phyloP scores from a whole-genome alignment of 2,888 invertebrate species.

The Metacarcinus magister region DNA sequence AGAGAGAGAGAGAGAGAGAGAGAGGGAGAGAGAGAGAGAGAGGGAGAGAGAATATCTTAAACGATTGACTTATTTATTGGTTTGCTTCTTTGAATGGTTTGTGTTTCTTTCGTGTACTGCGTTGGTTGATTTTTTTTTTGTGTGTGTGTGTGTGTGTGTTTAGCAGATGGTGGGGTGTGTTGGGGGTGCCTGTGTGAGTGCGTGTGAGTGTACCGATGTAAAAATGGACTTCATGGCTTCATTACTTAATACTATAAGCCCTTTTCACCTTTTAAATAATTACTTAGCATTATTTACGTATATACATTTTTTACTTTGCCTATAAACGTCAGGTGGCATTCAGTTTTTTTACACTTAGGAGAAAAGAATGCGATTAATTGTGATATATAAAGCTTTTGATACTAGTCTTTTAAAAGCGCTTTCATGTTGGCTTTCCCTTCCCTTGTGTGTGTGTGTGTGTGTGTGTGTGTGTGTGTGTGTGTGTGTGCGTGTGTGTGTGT shows the following conservation, averaged over 20 bases:
- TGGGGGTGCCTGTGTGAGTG: background rate
- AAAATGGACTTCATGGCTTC: background rate
- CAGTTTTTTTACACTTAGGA: background rate
- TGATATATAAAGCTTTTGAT: conserved; percentile 32
- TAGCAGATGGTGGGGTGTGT: background rate
- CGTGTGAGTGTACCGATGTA: background rate
- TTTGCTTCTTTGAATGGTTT: background rate
- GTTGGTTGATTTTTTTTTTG: background rate
- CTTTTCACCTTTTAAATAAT: conserved; percentile 8
- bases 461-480: background rate
- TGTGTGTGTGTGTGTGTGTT: conserved; percentile 45
- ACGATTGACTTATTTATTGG: background rate
- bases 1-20: conserved; percentile 28
- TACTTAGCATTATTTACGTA: background rate
- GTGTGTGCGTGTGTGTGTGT: background rate
- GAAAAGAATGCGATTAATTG: conserved; percentile 9
- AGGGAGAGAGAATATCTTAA: background rate
- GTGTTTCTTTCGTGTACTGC: background rate
- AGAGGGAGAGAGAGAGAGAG: conserved; percentile 17
- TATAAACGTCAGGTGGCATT: conserved; percentile 3
- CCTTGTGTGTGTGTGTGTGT: background rate
- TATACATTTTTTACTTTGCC: background rate
- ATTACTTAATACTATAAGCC: background rate
- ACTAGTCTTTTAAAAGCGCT: conserved; percentile 10
- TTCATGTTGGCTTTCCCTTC: background rate